Evolutionary conservation across 1,140 invertebrate species (phyloP), one percentile per base, ranked within the genome.

Genomic region (Temnothorax curvispinosus): DNA sequence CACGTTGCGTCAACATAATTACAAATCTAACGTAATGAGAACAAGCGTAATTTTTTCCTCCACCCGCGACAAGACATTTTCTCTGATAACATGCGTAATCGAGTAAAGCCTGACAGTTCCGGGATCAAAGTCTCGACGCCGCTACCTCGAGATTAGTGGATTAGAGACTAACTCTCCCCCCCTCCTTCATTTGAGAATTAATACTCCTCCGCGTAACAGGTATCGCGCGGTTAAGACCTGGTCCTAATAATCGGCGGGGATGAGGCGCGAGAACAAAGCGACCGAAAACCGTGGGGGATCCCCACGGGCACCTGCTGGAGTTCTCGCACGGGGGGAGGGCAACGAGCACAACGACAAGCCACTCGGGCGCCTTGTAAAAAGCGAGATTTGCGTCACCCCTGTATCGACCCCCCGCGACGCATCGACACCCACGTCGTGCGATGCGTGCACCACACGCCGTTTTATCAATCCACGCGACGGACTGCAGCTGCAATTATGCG

Each of bases 261-360:
- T 13, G 72, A 75, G 65, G 65, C n/a, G 64, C 52, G 67, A 27
- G 75, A 78, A 86, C 76, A 77, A 76, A 87, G 88, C 52, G 85
- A 60, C 32, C 75, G 75, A 71, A 64, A 77, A n/a, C 71, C 27
- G 56, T 77, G 65, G 77, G 88, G 47, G 56, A 75, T 18, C 58
- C 38, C 38, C 47, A n/a, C n/a, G 62, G 41, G 62, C 90, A 91
- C 91, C 91, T 91, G 91, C 82, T 71, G 71, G 52, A 60, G 65
- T 89, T 86, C 84, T 82, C 62, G 32, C 67, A 27, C n/a, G 27
- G 27, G 9, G 69, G 15, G 60, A 60, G 76, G 82, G 62, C 71
- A 82, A 87, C 44, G 64, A 89, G 87, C 50, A 84, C 82, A 86
- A 91, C 90, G 87, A 91, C 85, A 89, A 88, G 90, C 87, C 72